Evolutionary conservation across 2,888 invertebrate genomes (phyloP), one percentile per base, ranked within the genome.

Genomic region (Branchellion lobata): DNA sequence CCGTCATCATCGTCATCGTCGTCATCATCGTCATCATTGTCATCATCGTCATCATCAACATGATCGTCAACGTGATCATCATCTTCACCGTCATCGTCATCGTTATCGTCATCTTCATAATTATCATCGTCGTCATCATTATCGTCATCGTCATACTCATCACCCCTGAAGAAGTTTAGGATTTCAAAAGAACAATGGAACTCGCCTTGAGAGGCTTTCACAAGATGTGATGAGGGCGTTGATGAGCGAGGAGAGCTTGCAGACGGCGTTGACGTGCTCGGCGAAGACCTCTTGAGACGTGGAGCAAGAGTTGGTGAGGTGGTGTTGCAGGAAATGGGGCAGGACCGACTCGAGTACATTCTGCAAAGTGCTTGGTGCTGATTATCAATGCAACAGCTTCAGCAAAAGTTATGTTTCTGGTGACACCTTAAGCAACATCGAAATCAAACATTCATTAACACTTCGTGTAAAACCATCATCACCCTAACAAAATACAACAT

Each of bases 191-290:
- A 14, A 24, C 24, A n/a, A 24, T 14, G 27, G 18, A 68, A 68
- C 27, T 14, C 18, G 14, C 40, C 40, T 40, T 33, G 73, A 36
- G 61, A 99, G 89, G 34, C 95, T 93, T 88, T 99, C 99, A 85
- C 96, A 95, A 87, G 97, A 96, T 86, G 95, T 95, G 29, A 99
- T 93, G 81, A 99, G 91, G 0, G 98, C 97, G 85, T 94, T 94
- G 83, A 98, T 93, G 65, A 97, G 95, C 0, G 96, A 93, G 0
- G 96, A 94, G 76, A 99, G 89, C 85, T 95, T 96, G 84, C 93
- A 92, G 81, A 98, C 94, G 71, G 94, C 93, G 86, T 95, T 94
- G 79, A 94, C 92, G 88, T 99, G 98, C 0, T 94, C 93, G 88
- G 95, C 94, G 92, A 91, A 82, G n/a, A 88, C 88, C 33, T 86